Percentiles rank a stretch among this genome's conserved stretches.
Evolutionary conservation across 2,113 vertebrate species (phyloP).

Genomic region (Muntiacus reevesi): DNA sequence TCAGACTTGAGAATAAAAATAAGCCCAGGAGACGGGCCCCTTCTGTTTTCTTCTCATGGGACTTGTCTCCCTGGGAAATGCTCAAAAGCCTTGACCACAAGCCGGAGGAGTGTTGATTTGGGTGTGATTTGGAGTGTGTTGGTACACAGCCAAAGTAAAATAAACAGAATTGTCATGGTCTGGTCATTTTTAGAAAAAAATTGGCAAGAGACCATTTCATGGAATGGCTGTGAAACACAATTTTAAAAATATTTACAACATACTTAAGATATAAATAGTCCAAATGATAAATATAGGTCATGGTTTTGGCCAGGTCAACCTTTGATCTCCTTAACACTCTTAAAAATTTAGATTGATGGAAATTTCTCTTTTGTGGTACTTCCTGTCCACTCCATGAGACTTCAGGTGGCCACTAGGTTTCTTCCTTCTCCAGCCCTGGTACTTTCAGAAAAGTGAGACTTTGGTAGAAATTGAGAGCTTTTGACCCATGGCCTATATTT

Average conservation of each 20-base stretch:
- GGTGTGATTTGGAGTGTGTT: background rate
- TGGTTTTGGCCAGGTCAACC: background rate
- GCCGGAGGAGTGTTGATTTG: conserved; percentile 23
- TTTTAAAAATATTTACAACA: conserved; percentile 43
- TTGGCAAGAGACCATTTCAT: conserved; percentile 47
- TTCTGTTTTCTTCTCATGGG: background rate
- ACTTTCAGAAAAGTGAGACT: background rate
- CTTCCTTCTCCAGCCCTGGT: background rate
- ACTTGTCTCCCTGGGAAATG: conserved; percentile 22
- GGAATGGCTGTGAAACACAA: background rate
- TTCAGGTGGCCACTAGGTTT: background rate
- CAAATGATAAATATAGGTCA: conserved; percentile 20
- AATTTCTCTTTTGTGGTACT: background rate
- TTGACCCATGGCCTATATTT: background rate
- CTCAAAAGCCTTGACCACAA: conserved; percentile 5
- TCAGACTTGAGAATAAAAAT: background rate
- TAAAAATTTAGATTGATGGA: background rate
- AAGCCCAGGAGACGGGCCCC: background rate
- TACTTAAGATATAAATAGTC: conserved; percentile 42
- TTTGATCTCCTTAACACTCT: conserved; percentile 27
- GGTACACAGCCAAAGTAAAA: background rate
- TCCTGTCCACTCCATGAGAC: background rate
- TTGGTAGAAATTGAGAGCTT: background rate
- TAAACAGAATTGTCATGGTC: conserved; percentile 15
- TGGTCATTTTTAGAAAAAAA: conserved; percentile 47